A percentile compares a stretch with the other conserved stretches of the same genome.
Conservation (phyloP, 2,797 vertebrate species). For the Mormyrus hasselquistii region DNA sequence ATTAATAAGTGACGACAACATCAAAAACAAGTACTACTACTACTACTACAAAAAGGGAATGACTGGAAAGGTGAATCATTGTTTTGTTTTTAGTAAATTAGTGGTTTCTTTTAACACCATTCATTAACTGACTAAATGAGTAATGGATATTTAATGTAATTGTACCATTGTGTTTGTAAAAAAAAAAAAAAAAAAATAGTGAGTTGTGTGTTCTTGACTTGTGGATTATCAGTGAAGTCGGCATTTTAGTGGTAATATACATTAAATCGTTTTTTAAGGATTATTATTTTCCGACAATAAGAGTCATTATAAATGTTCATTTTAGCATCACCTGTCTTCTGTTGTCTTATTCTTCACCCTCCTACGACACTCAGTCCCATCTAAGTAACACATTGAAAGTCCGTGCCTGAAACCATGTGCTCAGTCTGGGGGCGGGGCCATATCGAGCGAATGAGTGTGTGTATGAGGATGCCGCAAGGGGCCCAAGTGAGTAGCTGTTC, state of each 20-base stretch:
- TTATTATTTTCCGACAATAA: conserved; percentile 76
- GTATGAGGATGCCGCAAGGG: conserved; percentile 38
- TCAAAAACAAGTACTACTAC: neutral
- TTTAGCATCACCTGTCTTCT: conserved; percentile 95
- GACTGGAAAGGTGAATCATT: conserved; percentile 77
- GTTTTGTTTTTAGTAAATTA: conserved; percentile 71
- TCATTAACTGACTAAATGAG: conserved; percentile 79
- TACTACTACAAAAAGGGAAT: conserved; percentile 64
- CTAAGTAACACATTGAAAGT: conserved; percentile 78
- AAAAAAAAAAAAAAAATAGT: conserved; percentile 63
- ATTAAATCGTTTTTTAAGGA: conserved; percentile 81
- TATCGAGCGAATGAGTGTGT: conserved; percentile 26
- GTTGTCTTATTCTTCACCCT: conserved; percentile 89
- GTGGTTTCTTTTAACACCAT: conserved; percentile 80
- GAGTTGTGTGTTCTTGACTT: conserved; percentile 87
- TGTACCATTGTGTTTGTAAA: conserved; percentile 85
- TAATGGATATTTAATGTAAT: conserved; percentile 82
- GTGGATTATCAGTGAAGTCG: conserved; percentile 84
- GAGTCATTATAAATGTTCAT: conserved; percentile 96
- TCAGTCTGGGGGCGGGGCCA: conserved; percentile 40
- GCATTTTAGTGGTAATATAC: conserved; percentile 84
- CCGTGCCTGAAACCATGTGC: conserved; percentile 61
- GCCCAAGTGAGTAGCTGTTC: conserved; percentile 58
- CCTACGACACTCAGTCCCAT: conserved; percentile 77
- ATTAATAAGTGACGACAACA: conserved; percentile 66